Conservation (phyloP, 2,888 invertebrate species). For the Plagodis dolabraria region DNA sequence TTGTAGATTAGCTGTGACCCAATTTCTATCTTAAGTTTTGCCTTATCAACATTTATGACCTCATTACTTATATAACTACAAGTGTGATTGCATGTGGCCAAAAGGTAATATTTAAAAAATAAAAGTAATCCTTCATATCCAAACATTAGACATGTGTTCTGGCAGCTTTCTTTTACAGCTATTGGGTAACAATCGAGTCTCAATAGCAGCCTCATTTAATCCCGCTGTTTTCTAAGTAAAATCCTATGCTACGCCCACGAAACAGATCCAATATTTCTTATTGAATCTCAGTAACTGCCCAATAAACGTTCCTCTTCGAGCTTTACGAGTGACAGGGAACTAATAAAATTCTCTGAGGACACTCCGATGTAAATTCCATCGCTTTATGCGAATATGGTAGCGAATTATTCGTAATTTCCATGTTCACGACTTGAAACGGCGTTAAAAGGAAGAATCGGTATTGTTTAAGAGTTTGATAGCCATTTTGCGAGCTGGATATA, state of each 20-base stretch:
- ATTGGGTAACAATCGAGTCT: no score
- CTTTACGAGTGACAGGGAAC: slow-evolving; percentile 54
- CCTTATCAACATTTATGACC: no score
- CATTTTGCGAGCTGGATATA: slow-evolving; percentile 17
- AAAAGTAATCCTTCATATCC: no score
- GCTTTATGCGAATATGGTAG: slow-evolving; percentile 40
- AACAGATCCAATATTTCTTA: slow-evolving; percentile 61
- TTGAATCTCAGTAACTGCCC: slow-evolving; percentile 68
- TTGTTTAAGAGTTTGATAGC: slow-evolving; percentile 26
- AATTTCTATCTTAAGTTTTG: no score
- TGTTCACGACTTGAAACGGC: slow-evolving; percentile 29
- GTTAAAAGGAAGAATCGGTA: slow-evolving; percentile 28
- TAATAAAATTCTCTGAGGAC: slow-evolving; percentile 54
- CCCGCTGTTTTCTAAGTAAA: not conserved
- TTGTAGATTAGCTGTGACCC: no score
- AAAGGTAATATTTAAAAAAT: no score
- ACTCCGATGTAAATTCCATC: slow-evolving; percentile 55
- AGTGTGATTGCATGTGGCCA: no score
- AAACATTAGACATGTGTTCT: no score
- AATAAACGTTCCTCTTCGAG: slow-evolving; percentile 57
- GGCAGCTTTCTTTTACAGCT: no score
- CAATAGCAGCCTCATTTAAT: no score
- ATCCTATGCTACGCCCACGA: slow-evolving; percentile 17
- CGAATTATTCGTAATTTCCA: slow-evolving; percentile 46
- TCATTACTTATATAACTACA: no score